Evolutionary conservation across 2,888 invertebrate species (phyloP).

Genomic region (Trachelus troglodyta): DNA sequence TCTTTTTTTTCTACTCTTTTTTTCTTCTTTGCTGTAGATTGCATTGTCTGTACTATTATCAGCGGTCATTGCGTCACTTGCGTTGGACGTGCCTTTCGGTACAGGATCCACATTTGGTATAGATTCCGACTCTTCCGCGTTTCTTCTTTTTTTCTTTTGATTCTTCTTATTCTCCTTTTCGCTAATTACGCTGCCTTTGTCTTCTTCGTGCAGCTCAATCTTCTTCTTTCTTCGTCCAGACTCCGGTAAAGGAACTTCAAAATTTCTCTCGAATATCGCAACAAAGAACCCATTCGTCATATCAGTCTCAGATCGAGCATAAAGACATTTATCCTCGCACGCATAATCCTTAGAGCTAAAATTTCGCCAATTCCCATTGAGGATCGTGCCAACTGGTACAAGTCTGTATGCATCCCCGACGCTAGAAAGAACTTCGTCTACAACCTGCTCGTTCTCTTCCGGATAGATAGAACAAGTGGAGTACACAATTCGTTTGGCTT

Average conservation of each 20-base stretch:
- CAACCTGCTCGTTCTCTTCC: slow-evolving; percentile 94
- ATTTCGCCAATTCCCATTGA: slow-evolving; percentile 77
- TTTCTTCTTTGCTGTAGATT: neutral
- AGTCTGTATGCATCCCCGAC: slow-evolving; percentile 69
- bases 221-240: slow-evolving; percentile 19
- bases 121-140: slow-evolving; percentile 8
- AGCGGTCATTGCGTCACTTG: neutral
- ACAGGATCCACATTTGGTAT: neutral
- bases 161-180: slow-evolving; percentile 25
- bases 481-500: slow-evolving; percentile 88
- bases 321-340: slow-evolving; percentile 80
- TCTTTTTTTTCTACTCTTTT: slow-evolving; percentile 16
- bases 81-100: neutral
- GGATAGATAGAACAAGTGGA: slow-evolving; percentile 94
- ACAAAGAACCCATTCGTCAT: slow-evolving; percentile 95
- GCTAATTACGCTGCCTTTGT: neutral
- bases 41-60: neutral
- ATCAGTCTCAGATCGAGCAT: slow-evolving; percentile 81
- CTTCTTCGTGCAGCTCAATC: neutral
- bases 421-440: slow-evolving; percentile 74
- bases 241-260: slow-evolving; percentile 47
- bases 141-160: slow-evolving; percentile 26
- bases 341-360: slow-evolving; percentile 75
- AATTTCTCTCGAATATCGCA: slow-evolving; percentile 82
- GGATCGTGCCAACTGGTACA: slow-evolving; percentile 71